Base-by-base conservation (phyloP, 1,140 invertebrate species). In the Ips nitidus region DNA sequence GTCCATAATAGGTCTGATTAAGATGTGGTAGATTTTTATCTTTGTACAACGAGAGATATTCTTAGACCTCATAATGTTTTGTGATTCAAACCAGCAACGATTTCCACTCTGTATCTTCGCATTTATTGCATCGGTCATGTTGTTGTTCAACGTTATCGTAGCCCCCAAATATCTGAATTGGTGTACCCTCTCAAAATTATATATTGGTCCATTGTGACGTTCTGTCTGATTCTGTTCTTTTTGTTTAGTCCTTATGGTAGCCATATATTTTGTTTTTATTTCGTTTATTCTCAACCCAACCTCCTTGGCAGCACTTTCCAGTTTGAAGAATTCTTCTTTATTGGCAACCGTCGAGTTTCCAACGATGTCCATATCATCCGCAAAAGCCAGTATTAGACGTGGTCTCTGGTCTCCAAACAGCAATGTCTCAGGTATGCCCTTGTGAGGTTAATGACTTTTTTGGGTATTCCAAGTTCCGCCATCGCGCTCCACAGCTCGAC, bases 351-450 rank as follows among this genome's bases (percentile, higher is more conserved):
- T 52, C 53, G 61, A 22, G 1, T 57, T 63, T 50, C 38, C 61
- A n/a, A 63, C 61, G 57, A 63, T 63, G 1, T 63, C 61, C 53
- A 63, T 56, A 52, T 63, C 42, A 39, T 63, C 42, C 4, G 61
- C 41, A 38, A 50, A 63, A 36, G 61, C 45, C 45, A 63, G 61
- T 7, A 63, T n/a, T 1, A n/a, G 4, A n/a, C 61, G 45, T 7
- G 61, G 45, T 5, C 61, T 43, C 37, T 63, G 61, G 53, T 63
- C 38, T 53, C 45, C 6, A 56, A 63, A 63, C 4, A 63, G 45
- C 3, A 63, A 7, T 38, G 8, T 63, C 55, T 53, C 8, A n/a
- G 22, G 5, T 5, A n/a, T 60, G 40, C 7, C 40, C 41, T 60
- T 5, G 53, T 55, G 4, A n/a, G 6, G 53, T 37, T 55, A 6